These are phyloP conservation scores for Mormyrus hasselquistii DNA, from an alignment of 2,797 vertebrate species.

Conservation along the genomic window DNA sequence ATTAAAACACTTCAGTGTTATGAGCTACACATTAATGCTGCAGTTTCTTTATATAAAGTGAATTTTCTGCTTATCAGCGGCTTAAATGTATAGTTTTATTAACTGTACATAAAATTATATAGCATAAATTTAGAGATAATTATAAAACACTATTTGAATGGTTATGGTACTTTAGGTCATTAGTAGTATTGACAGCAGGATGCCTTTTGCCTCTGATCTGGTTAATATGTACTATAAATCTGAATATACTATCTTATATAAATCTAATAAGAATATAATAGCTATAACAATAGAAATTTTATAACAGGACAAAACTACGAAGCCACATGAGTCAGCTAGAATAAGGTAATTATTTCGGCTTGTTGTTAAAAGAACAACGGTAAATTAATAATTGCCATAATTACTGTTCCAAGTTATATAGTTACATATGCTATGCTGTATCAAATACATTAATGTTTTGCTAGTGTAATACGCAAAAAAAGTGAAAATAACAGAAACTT, in stretches of 20 bases:
- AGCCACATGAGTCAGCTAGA: neutral
- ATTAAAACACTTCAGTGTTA: neutral
- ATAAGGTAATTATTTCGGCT: neutral
- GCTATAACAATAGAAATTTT: neutral
- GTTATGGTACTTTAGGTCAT: neutral
- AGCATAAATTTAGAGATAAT: neutral
- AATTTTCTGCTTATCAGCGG: neutral
- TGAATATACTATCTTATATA: neutral
- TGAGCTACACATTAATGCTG: neutral
- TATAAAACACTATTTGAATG: conserved; percentile 1
- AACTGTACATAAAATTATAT: neutral
- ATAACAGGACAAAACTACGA: neutral
- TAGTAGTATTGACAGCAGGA: neutral
- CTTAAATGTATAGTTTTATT: neutral
- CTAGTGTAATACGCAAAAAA: neutral
- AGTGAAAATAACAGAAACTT: neutral
- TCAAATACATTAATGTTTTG: neutral
- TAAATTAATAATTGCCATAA: neutral
- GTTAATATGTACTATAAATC: neutral
- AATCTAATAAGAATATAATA: neutral
- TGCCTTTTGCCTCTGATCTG: neutral
- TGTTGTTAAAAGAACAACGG: neutral
- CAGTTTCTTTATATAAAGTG: neutral
- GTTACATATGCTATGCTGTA: neutral
- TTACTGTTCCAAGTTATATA: neutral